phyloP scores from a whole-genome alignment of 2,888 invertebrate species.

The Kryphioiulus occultus region DNA sequence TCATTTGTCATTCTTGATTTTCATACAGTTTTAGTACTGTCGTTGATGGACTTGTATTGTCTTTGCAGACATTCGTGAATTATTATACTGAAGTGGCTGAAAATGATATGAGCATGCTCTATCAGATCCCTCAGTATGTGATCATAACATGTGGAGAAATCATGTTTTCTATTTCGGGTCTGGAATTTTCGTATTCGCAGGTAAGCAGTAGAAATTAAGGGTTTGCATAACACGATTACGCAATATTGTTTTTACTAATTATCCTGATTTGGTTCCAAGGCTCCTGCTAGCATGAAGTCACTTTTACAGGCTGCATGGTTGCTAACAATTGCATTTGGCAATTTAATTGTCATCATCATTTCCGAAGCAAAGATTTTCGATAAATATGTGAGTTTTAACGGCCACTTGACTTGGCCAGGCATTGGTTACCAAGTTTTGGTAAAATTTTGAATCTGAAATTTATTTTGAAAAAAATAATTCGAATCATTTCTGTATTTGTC shows the following conservation, averaged over 20 bases:
- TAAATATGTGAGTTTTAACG: slow-evolving; percentile 70
- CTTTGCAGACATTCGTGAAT: background rate
- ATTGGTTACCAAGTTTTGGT: too few species aligned
- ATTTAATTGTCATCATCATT: slow-evolving; percentile 88
- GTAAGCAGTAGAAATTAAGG: slow-evolving; percentile 62
- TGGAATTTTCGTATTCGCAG: slow-evolving; percentile 95
- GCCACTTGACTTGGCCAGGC: background rate
- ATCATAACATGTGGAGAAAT: slow-evolving; percentile 93
- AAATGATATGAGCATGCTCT: slow-evolving; percentile 80
- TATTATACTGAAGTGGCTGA: slow-evolving; percentile 60
- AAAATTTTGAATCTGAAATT: too few species aligned
- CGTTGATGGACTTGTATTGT: background rate
- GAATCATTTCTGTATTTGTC: background rate
- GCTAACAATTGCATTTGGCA: slow-evolving; percentile 91
- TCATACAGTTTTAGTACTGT: background rate
- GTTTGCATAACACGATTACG: too few species aligned
- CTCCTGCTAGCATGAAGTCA: slow-evolving; percentile 92
- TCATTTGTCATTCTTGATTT: background rate
- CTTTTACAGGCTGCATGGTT: slow-evolving; percentile 92
- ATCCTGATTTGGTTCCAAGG: slow-evolving; percentile 61
- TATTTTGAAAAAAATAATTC: too few species aligned
- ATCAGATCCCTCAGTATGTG: slow-evolving; percentile 91
- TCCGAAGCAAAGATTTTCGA: slow-evolving; percentile 80
- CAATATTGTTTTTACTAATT: background rate
- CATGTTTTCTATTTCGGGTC: slow-evolving; percentile 93